Evolutionary conservation across 1,140 invertebrate genomes (phyloP), one percentile per base, ranked within the genome.

Genomic region (Dendrolimus punctatus): DNA sequence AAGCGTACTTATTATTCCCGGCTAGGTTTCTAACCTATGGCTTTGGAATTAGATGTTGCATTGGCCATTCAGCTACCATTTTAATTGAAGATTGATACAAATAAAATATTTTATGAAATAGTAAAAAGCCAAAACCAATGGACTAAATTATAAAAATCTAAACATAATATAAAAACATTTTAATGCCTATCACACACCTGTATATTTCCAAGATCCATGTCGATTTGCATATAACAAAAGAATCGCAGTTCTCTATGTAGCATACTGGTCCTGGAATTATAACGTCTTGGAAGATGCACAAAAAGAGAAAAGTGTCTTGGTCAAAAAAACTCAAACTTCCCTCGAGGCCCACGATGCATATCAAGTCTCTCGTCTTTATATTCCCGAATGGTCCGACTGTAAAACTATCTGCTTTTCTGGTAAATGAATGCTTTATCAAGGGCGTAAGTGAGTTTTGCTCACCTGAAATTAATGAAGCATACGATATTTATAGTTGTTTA

Each of bases 291-390:
- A 97, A 87, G 56, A 91, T 89, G 49, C 93, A 91, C 62, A 89
- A 90, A 67, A 96, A 96, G 23, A 92, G 89, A 75, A 93, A 93
- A 39, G 91, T 91, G 74, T 98, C 96, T 82, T 98, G 95, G 74
- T 98, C 96, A 83, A 93, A 97, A 67, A 98, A 93, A 41, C 91
- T 90, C 2, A 98, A 71, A 9, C 92, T 91, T 1, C 95, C 95
- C 82, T 98, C 95, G 49, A 97, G 78, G 23, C 92, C 93, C 77
- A 96, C 95, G 4, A 97, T 91, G 76, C 95, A 96, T 40, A 97
- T 89, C 66, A 96, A 95, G 83, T 97, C 95, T 70, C 93, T 89
- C 5, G 91, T 91, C 85, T 90, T 91, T 5, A 92, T 91, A 39
- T 91, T 92, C 1, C 96, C 96, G 88, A 98, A 98, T 1, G 93